These are phyloP conservation scores for Styela plicata DNA, from an alignment of 23 tunicate genomes.

Conservation along the genomic window DNA sequence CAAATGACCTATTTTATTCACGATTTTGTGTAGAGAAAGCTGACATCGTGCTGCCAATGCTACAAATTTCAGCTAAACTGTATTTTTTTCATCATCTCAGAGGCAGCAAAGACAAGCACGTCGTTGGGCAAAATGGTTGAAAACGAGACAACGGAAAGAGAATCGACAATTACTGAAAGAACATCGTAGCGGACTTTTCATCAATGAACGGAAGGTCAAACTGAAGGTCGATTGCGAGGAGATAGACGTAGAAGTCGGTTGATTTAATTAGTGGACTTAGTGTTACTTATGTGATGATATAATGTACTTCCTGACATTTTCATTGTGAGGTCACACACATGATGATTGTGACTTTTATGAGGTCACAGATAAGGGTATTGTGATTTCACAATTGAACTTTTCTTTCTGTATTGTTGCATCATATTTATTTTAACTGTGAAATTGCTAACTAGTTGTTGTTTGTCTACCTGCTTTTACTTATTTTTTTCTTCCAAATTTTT, in stretches of 20 bases:
- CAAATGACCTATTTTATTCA: no score
- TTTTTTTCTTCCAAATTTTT: no score
- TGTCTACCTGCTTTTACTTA: background rate
- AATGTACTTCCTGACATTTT: background rate
- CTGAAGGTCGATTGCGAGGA: conserved; percentile 42
- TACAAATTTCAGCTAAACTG: no score
- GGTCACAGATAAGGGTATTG: background rate
- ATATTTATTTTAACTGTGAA: background rate
- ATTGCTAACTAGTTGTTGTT: background rate
- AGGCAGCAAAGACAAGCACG: conserved; percentile 80
- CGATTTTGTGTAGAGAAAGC: no score
- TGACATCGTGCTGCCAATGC: no score
- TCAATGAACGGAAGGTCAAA: conserved; percentile 69
- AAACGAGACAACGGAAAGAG: conserved; percentile 77
- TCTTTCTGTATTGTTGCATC: background rate
- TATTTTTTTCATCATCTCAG: conserved; percentile 24
- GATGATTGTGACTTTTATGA: background rate
- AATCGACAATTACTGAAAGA: conserved; percentile 65
- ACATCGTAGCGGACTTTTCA: conserved; percentile 71
- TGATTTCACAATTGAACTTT: background rate
- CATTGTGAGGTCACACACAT: background rate
- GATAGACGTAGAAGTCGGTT: conserved; percentile 37
- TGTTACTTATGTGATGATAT: background rate
- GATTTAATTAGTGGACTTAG: background rate
- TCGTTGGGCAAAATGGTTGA: conserved; percentile 75